Evolutionary conservation across 64 coral and sea anemone species (phyloP).

Genomic region (Montipora cactus): DNA sequence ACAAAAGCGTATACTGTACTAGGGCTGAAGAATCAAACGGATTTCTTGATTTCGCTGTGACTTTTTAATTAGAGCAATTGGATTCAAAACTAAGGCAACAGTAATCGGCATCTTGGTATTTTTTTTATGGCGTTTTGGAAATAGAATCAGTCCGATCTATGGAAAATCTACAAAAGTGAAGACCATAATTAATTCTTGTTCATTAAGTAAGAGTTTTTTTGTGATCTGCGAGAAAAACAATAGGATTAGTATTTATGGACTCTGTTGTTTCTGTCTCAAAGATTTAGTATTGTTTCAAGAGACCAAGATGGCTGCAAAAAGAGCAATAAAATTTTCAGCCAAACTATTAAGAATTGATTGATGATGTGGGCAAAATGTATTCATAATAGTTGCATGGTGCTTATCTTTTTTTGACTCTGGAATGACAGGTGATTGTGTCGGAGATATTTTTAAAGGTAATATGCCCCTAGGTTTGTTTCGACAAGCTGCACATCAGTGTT

Average conservation of each 20-base stretch:
- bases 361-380: not conserved
- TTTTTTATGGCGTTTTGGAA: not conserved
- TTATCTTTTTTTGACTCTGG: not conserved
- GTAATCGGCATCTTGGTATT: too few relatives aligned
- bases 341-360: not conserved
- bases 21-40: too few relatives aligned
- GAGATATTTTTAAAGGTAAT: constrained; percentile 18
- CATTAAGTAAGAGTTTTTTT: not conserved
- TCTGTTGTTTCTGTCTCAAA: not conserved
- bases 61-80: too few relatives aligned
- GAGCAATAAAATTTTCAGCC: not conserved
- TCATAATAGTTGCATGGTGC: not conserved
- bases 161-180: not conserved
- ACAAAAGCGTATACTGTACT: too few relatives aligned
- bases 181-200: not conserved
- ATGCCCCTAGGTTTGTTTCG: not conserved
- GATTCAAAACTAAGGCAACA: too few relatives aligned
- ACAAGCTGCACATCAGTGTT: not conserved
- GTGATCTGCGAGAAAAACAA: not conserved
- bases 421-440: constrained; percentile 15
- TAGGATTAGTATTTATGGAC: not conserved
- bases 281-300: not conserved
- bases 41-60: too few relatives aligned
- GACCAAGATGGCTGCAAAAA: not conserved
- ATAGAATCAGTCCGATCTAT: not conserved